These are phyloP conservation scores for Meliscaeva auricollis DNA, from an alignment of 2,888 invertebrate species.

Conservation along the genomic window DNA sequence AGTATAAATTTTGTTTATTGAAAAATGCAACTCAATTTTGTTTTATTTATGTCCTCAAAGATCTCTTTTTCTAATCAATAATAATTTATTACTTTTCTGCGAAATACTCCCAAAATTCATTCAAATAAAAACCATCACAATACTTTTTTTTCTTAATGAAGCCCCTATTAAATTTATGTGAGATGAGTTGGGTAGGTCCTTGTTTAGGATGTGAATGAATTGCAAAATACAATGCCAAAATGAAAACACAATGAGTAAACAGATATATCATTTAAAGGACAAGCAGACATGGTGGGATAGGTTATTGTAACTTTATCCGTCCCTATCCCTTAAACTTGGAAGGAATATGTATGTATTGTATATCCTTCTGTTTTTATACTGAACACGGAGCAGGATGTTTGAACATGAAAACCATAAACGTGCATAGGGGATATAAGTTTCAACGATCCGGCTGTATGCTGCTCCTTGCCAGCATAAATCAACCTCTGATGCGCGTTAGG, in stretches of 20 bases:
- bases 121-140: not conserved
- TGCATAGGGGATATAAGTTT: slow-evolving; percentile 58
- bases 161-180: not conserved
- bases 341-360: not conserved
- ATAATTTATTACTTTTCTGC: too few species aligned
- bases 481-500: slow-evolving; percentile 48
- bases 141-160: not conserved
- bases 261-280: slow-evolving; percentile 37
- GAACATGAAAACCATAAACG: slow-evolving; percentile 32
- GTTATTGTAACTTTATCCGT: slow-evolving; percentile 55
- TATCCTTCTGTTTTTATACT: slow-evolving; percentile 36
- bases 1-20: too few species aligned
- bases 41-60: too few species aligned
- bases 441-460: slow-evolving; percentile 21
- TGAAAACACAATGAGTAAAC: slow-evolving; percentile 26
- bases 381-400: slow-evolving; percentile 42
- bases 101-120: not conserved
- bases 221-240: slow-evolving; percentile 16
- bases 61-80: too few species aligned
- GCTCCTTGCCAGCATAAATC: slow-evolving; percentile 69
- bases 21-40: too few species aligned
- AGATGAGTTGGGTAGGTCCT: not conserved
- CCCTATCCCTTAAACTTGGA: slow-evolving; percentile 3
- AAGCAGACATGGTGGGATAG: slow-evolving; percentile 45
- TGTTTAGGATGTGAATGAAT: slow-evolving; percentile 10